Evolutionary conservation across 2,888 invertebrate genomes (phyloP), one percentile per base, ranked within the genome.

Genomic region (Camponotus fellah): DNA sequence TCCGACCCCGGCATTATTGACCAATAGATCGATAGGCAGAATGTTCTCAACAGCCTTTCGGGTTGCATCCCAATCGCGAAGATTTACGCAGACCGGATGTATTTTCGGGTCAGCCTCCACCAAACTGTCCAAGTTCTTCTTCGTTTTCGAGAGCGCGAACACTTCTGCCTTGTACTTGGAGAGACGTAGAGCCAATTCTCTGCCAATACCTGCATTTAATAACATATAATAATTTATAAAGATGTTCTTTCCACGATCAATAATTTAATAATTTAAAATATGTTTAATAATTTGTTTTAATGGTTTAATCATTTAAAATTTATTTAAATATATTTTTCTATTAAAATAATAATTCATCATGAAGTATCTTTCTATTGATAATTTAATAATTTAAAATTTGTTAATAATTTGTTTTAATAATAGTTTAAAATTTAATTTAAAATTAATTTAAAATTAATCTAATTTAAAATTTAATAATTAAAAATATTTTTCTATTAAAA

Each of bases 1-100:
- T 4, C 97, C 97, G 37, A 97, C 95, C 0, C 97, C 99, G 2
- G 99, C 99, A 96, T 99, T 99, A 92, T 99, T 99, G 0, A 99
- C 98, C 40, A 99, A 94, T 8, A 98, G 96, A 95, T 99, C 97
- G 88, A 98, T 96, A 0, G 96, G 96, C 37, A 97, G 95, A 58
- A 96, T 95, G 88, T 96, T 95, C 75, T 95, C 87, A 0, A 98
- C 92, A 0, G 95, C 96, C 84, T 95, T 94, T 83, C 96, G 96
- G 0, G 98, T 97, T 85, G 96, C 96, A 2, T 97, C 95, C 98
- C 98, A 99, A 92, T 98, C 96, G 8, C 95, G 95, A 40, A 99
- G 93, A 94, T 99, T 98, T 0, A 97, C 96, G 77, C 96, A 95
- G 17, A 98, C 95, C 0, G 96, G 96, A 89, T 96, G 95, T 80